phyloP scores from a whole-genome alignment of 2,113 vertebrate species.

The Gallinago media region DNA sequence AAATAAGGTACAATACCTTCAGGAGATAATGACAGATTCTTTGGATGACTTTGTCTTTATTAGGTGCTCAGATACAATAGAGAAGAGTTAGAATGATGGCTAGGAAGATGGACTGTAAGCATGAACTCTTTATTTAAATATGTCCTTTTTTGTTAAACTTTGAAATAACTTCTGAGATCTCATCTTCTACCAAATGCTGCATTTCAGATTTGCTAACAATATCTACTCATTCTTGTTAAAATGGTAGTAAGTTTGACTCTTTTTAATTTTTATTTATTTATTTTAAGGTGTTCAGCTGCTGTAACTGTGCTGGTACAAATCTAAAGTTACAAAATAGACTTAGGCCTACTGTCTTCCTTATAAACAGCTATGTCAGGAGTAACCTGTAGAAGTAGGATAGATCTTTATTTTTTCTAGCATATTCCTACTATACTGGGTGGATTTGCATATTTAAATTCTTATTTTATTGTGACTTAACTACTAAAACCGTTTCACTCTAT shows the following conservation, averaged over 20 bases:
- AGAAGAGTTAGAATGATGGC: not conserved
- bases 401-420: not conserved
- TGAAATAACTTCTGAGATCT: not conserved
- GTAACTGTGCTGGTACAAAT: not conserved
- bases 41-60: not conserved
- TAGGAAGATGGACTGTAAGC: not conserved
- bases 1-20: not conserved
- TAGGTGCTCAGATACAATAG: not conserved
- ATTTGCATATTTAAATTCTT: not conserved
- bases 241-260: not conserved
- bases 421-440: not conserved
- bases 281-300: not conserved
- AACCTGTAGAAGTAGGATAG: not conserved
- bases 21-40: not conserved
- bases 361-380: not conserved
- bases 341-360: not conserved
- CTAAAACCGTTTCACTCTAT: not conserved
- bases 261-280: not conserved
- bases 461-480: not conserved
- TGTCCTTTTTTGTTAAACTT: not conserved
- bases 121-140: not conserved
- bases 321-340: not conserved
- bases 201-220: not conserved
- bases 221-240: not conserved
- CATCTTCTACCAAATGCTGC: not conserved